Percentiles rank a stretch among this genome's conserved stretches.
Conservation (phyloP, 2,113 vertebrate species). For the Mastomys coucha region DNA sequence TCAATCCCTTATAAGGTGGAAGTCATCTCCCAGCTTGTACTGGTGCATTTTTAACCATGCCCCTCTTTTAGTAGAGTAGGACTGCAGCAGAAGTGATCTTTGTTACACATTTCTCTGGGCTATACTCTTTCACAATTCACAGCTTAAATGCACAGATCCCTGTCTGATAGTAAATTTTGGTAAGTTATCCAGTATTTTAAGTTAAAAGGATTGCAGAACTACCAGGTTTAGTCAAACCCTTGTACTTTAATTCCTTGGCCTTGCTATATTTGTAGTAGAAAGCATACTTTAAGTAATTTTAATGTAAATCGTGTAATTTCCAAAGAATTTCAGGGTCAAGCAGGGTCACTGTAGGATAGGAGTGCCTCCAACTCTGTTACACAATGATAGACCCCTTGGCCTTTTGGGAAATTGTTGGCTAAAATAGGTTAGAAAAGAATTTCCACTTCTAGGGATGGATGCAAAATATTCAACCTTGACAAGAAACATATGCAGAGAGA, state of each 20-base stretch:
- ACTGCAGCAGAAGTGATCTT: neutral
- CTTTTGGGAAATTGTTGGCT: neutral
- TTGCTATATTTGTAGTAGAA: neutral
- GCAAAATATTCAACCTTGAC: neutral
- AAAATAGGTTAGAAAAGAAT: neutral
- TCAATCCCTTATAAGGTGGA: neutral
- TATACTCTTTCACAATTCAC: neutral
- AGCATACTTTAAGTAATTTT: neutral
- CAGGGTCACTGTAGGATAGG: neutral
- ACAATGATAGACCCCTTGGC: neutral
- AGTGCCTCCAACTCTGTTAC: neutral
- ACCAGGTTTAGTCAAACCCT: neutral
- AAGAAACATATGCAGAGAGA: neutral
- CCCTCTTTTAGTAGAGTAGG: neutral
- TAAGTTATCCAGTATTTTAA: neutral
- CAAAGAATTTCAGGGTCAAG: slow-evolving; percentile 3
- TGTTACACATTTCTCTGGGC: neutral
- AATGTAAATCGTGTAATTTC: neutral
- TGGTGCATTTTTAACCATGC: neutral
- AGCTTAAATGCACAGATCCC: neutral
- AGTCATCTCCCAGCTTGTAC: neutral
- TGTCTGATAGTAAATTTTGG: neutral
- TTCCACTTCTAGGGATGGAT: neutral
- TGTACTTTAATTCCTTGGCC: neutral
- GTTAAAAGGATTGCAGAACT: neutral